Conservation (phyloP, 2,888 invertebrate species). For the Mythimna loreyi region DNA sequence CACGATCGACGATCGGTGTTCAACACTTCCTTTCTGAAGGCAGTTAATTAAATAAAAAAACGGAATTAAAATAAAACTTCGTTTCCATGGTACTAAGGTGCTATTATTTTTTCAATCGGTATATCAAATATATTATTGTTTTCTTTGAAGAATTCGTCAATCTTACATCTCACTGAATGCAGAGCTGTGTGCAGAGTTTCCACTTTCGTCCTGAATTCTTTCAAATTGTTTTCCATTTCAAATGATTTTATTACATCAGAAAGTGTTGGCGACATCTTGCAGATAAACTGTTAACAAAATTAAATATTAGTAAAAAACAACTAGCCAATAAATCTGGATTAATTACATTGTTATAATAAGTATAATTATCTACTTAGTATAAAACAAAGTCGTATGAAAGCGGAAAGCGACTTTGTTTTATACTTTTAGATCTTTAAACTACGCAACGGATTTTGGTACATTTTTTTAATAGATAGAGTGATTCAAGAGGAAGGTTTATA, state of each 20-base stretch:
- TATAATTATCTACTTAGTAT: too few relatives aligned
- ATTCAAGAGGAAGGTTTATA: too few relatives aligned
- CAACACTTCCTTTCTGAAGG: too few relatives aligned
- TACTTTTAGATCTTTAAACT: too few relatives aligned
- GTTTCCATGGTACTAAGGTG: constrained; percentile 31
- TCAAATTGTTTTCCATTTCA: constrained; percentile 80
- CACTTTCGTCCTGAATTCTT: constrained; percentile 81
- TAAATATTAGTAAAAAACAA: constrained; percentile 8
- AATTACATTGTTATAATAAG: too few relatives aligned
- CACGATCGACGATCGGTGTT: too few relatives aligned
- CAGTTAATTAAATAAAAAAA: too few relatives aligned
- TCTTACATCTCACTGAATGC: constrained; percentile 90
- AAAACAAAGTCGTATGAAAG: too few relatives aligned
- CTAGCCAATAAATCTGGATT: not conserved
- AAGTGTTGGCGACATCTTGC: constrained; percentile 92
- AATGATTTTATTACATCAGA: constrained; percentile 89
- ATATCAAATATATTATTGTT: constrained; percentile 88
- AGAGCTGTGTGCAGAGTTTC: constrained; percentile 88
- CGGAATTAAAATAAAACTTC: not conserved
- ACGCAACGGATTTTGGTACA: too few relatives aligned
- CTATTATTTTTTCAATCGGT: constrained; percentile 66
- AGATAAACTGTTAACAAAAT: constrained; percentile 88
- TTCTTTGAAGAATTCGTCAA: constrained; percentile 91
- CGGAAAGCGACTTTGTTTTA: too few relatives aligned
- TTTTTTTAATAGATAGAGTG: too few relatives aligned